Percentiles rank a stretch among this genome's conserved stretches.
Evolutionary conservation across 2,888 invertebrate genomes (phyloP).

Genomic region (Tipula unca): DNA sequence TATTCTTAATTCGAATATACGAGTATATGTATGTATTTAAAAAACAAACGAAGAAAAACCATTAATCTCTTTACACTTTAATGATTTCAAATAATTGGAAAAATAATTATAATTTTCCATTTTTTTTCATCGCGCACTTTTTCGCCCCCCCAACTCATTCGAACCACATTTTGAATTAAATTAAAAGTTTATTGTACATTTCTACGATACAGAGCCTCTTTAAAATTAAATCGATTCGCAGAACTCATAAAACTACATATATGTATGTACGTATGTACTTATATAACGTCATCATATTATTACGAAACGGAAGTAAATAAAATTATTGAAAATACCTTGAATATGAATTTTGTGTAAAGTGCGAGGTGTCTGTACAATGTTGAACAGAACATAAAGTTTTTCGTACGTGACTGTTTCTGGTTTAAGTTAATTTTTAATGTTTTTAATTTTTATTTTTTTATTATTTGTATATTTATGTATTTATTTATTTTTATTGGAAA

Average conservation of each 20-base stretch:
- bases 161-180: neutral
- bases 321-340: neutral
- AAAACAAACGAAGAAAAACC: neutral
- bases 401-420: neutral
- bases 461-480: neutral
- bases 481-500: constrained; percentile 15
- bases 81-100: constrained; percentile 14
- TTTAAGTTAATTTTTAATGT: neutral
- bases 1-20: neutral
- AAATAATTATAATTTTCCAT: constrained; percentile 8
- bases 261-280: no score
- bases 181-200: neutral
- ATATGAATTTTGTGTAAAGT: neutral
- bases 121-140: neutral
- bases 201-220: neutral
- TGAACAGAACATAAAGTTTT: neutral
- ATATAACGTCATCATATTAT: neutral
- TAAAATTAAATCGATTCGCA: neutral
- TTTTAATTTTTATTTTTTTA: neutral
- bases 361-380: neutral
- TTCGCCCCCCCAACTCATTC: neutral
- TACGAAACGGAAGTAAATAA: neutral
- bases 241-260: neutral
- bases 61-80: constrained; percentile 14
- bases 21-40: no score